Base-by-base conservation (phyloP, 2,113 vertebrate genomes). In the Halcyon malimbica region DNA sequence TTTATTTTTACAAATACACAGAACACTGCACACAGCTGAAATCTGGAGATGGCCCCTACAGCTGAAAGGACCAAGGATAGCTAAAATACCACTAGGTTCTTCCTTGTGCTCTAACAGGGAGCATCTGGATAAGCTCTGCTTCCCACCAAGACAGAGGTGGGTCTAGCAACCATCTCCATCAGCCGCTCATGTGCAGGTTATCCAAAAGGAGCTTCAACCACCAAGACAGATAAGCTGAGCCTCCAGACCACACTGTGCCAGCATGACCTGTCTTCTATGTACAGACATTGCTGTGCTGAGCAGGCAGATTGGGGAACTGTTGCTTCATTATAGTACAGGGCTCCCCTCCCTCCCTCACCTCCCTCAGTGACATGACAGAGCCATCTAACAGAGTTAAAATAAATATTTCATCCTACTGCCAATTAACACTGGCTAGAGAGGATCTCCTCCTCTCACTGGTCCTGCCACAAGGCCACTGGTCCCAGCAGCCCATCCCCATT, bases 1-100 rank as follows among this genome's bases (percentile, higher is more conserved):
- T 95, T 89, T 71, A 46, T 81, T 91, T 90, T 94, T 91, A 70
- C 93, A 79, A 84, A 69, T 35, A 56, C 83, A 71, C 42, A 23
- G 69, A 76, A 53, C 25, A 3, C 0, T 89, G 60, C 73, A 84
- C 42, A 19, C 69, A 62, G 77, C 64, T 89, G 89, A 71, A 89
- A 71, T 75, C 48, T 68, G 48, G 77, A 82, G 77, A 11, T 31
- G 57, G 80, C 31, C 28, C n/a, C 53, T 46, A 35, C 7, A 75
- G 64, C 71, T 63, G 20, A 67, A 67, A 54, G 24, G 56, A 70
- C 89, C 80, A 70, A 83, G 41, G 62, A 24, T 8, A 53, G 41
- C 50, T 48, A 33, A 82, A 91, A 56, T n/a, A 29, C 29, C 77
- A 44, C 26, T 54, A 16, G 11, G 18, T 19, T 83, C 51, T 80